A percentile compares a stretch with the other conserved stretches of the same genome.
phyloP scores from a whole-genome alignment of 1,140 invertebrate species.

The Aphelenchoides avenae region DNA sequence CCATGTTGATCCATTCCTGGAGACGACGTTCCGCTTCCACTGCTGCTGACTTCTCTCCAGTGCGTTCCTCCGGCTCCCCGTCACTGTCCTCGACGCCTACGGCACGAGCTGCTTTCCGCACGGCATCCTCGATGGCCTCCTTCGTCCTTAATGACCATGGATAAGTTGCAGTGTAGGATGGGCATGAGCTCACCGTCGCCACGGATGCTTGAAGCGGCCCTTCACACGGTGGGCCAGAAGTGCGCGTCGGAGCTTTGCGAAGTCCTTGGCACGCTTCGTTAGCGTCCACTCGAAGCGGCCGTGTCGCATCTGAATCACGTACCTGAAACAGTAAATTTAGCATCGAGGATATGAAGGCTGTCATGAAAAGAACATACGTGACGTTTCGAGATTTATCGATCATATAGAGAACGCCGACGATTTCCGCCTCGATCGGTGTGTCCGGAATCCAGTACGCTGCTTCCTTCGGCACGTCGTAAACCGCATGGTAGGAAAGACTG shows the following conservation, averaged over 20 bases:
- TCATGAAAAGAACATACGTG: conserved; percentile 61
- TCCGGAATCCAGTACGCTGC: conserved; percentile 61
- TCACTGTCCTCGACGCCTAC: no score
- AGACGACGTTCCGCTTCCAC: conserved; percentile 58
- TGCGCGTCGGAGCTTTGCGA: conserved; percentile 60
- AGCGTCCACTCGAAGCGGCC: conserved; percentile 62
- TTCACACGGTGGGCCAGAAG: conserved; percentile 58
- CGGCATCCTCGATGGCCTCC: no score
- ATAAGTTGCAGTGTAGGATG: no score
- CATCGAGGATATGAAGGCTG: conserved; percentile 13
- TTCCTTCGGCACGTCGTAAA: conserved; percentile 53
- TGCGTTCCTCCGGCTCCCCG: conserved; percentile 35
- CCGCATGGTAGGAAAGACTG: no score
- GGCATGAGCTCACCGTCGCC: conserved; percentile 18
- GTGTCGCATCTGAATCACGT: conserved; percentile 62
- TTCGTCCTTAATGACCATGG: no score
- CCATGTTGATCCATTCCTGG: conserved; percentile 61
- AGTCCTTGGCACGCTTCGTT: conserved; percentile 62
- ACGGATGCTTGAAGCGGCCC: conserved; percentile 44
- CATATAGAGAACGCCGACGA: conserved; percentile 56
- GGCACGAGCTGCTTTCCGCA: no score
- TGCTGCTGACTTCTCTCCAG: conserved; percentile 7
- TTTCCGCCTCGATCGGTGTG: conserved; percentile 55
- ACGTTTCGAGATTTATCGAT: conserved; percentile 52
- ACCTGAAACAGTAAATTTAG: conserved; percentile 49